Evolutionary conservation across 2,113 vertebrate genomes (phyloP).

Genomic region (Crypturellus undulatus): DNA sequence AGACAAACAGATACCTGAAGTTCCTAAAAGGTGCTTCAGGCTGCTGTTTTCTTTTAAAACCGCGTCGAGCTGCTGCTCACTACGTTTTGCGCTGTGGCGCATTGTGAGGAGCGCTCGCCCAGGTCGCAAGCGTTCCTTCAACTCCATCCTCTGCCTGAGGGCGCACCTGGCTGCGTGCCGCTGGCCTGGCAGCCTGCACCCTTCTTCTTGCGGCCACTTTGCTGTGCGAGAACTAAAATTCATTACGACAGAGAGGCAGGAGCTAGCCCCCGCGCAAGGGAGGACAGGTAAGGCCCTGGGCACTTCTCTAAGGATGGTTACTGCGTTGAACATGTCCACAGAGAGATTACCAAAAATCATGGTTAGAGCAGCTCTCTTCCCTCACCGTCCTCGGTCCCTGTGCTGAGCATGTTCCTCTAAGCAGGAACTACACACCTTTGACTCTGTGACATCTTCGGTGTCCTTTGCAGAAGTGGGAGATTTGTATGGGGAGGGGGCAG

Average conservation of each 20-base stretch:
- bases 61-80: fast-evolving
- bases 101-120: not conserved
- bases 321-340: not conserved
- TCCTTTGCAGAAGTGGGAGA: not conserved
- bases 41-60: not conserved
- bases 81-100: fast-evolving
- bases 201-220: not conserved
- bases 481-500: not conserved
- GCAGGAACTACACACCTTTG: not conserved
- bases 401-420: not conserved
- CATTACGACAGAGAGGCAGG: not conserved
- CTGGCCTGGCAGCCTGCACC: not conserved
- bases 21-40: not conserved
- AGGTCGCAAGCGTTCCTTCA: not conserved
- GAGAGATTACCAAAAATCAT: not conserved
- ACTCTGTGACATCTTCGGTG: not conserved
- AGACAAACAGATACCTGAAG: fast-evolving
- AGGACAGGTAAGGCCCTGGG: not conserved
- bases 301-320: not conserved
- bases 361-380: not conserved
- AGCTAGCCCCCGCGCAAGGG: not conserved
- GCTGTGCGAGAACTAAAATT: not conserved
- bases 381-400: not conserved
- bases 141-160: fast-evolving
- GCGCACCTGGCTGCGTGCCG: fast-evolving